Conservation (phyloP, 1,140 invertebrate genomes). For the Parasteatoda tepidariorum region DNA sequence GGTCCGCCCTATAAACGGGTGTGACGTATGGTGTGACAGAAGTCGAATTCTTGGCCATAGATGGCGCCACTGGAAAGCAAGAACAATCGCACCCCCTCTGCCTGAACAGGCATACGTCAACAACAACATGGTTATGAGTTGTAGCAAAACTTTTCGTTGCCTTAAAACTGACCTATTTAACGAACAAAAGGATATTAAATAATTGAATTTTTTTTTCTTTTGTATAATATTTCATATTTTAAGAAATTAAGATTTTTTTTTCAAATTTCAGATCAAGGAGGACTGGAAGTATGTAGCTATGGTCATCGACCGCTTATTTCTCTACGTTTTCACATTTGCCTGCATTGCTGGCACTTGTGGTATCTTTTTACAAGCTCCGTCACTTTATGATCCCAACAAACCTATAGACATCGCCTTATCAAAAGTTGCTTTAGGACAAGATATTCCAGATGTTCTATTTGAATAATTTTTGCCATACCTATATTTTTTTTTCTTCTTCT, state of each 20-base stretch:
- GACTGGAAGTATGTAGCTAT: conserved; percentile 99
- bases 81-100: no score
- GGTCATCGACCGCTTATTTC: conserved; percentile 94
- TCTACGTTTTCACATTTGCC: conserved; percentile 95
- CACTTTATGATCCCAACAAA: conserved; percentile 92
- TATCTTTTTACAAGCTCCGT: conserved; percentile 95
- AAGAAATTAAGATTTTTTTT: neutral
- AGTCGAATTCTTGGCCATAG: no score
- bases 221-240: no score
- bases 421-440: conserved; percentile 75
- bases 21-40: no score
- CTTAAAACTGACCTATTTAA: no score
- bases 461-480: no score
- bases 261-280: conserved; percentile 81
- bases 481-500: neutral
- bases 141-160: no score
- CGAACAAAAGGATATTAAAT: no score
- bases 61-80: no score
- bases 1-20: no score
- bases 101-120: no score
- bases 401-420: conserved; percentile 92
- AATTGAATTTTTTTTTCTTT: neutral
- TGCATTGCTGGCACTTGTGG: conserved; percentile 90
- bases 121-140: no score
- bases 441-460: conserved; percentile 23